These are phyloP conservation scores for Cossypha polioptera DNA, from an alignment of 2,797 vertebrate species.

Conservation along the genomic window DNA sequence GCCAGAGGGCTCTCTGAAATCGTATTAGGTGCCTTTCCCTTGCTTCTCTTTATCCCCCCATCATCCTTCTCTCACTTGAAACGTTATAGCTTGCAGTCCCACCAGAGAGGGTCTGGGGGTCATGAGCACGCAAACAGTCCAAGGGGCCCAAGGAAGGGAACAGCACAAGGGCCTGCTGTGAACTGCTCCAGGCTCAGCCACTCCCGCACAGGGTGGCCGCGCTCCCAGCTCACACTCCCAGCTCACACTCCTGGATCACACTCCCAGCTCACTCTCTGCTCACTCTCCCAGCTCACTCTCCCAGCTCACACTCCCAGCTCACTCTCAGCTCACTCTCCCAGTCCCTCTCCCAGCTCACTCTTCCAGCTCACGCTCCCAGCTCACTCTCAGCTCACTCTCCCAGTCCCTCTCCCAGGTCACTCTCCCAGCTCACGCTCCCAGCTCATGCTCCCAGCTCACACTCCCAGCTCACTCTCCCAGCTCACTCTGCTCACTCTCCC, in stretches of 20 bases:
- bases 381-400: too few species aligned
- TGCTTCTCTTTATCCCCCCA: not conserved
- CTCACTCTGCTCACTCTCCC: not conserved
- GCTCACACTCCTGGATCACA: accelerated
- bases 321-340: not conserved
- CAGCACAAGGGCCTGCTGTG: accelerated
- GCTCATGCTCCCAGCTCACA: not conserved
- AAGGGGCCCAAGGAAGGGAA: constrained; percentile 12
- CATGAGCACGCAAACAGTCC: not conserved
- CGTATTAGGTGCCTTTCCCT: constrained; percentile 43
- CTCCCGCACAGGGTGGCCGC: accelerated
- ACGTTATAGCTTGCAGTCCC: not conserved
- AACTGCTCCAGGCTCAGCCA: not conserved
- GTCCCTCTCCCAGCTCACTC: accelerated
- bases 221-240: accelerated
- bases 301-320: not conserved
- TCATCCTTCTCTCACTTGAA: constrained; percentile 10
- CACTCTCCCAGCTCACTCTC: accelerated
- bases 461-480: not conserved
- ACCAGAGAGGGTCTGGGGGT: not conserved
- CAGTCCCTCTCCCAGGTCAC: not conserved
- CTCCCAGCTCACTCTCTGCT: not conserved
- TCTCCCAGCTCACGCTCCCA: accelerated
- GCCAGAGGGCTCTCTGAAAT: constrained; percentile 54
- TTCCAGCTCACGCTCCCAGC: not conserved